A percentile compares a stretch with the other conserved stretches of the same genome.
These are phyloP conservation scores for Loripinus fragilis DNA, from an alignment of 2,888 invertebrate genomes.

Conservation along the genomic window DNA sequence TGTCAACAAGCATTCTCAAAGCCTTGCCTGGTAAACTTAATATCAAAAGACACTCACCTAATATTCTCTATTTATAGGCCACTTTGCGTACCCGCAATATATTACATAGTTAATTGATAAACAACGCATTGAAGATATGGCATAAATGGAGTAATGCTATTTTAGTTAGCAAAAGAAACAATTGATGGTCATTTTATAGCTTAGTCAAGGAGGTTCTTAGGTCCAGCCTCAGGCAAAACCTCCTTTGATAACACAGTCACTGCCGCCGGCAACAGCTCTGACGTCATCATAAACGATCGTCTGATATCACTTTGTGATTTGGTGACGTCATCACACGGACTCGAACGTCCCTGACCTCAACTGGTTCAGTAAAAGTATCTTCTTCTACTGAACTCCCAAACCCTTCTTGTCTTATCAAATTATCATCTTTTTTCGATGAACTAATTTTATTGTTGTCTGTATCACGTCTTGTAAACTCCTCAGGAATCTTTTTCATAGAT, in stretches of 20 bases:
- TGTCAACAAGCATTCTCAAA: no score
- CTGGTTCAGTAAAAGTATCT: background rate
- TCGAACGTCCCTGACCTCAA: background rate
- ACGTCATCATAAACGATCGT: conserved; percentile 2
- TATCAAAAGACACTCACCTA: no score
- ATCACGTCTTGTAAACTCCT: background rate
- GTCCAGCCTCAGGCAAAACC: no score
- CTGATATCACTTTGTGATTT: background rate
- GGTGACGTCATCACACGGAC: conserved; percentile 1
- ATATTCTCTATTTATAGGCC: no score
- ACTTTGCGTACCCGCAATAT: no score
- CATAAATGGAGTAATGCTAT: no score
- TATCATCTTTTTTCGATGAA: background rate
- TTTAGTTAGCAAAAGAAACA: no score
- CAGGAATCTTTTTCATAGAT: conserved; percentile 9
- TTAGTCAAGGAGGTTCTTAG: no score
- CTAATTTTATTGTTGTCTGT: background rate
- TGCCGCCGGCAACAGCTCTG: background rate
- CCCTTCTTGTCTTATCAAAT: background rate
- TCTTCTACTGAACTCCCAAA: background rate
- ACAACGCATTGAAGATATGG: no score
- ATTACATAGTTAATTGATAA: no score
- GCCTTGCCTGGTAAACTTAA: no score
- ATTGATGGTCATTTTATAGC: no score
- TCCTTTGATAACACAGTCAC: background rate